Conservation (phyloP, 2,888 invertebrate species). For the Orchestes rusci region DNA sequence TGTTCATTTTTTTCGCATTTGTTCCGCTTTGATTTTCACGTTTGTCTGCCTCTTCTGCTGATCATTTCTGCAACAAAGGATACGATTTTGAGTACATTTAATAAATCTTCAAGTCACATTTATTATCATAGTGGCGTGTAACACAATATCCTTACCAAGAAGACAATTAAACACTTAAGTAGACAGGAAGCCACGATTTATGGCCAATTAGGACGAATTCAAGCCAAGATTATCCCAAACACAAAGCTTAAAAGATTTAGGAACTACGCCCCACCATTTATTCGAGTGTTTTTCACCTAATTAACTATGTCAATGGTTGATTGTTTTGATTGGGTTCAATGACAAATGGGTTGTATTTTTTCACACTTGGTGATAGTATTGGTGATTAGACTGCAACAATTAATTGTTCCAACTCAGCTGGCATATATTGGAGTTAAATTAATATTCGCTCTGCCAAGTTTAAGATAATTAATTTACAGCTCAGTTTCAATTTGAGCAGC, state of each 20-base stretch:
- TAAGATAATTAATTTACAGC: no score
- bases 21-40: conserved; percentile 5
- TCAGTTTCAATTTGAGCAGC: no score
- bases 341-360: no score
- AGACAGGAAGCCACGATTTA: conserved; percentile 24
- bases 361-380: no score
- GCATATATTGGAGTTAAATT: no score
- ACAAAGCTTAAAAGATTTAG: conserved; percentile 19
- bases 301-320: conserved; percentile 12
- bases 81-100: no score
- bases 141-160: conserved; percentile 22
- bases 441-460: no score
- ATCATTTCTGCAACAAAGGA: conserved; percentile 13
- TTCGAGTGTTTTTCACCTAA: conserved; percentile 17
- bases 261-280: conserved; percentile 19
- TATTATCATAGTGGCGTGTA: conserved; percentile 20
- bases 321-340: no score
- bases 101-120: no score
- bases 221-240: conserved; percentile 23
- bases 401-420: no score
- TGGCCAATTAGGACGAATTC: conserved; percentile 21
- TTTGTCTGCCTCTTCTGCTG: conserved; percentile 1
- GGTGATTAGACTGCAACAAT: no score
- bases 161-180: conserved; percentile 23
- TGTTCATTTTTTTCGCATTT: conserved; percentile 29